Evolutionary conservation across 2,797 vertebrate genomes (phyloP), one percentile per base, ranked within the genome.

Genomic region (Sebastes paucispinis): DNA sequence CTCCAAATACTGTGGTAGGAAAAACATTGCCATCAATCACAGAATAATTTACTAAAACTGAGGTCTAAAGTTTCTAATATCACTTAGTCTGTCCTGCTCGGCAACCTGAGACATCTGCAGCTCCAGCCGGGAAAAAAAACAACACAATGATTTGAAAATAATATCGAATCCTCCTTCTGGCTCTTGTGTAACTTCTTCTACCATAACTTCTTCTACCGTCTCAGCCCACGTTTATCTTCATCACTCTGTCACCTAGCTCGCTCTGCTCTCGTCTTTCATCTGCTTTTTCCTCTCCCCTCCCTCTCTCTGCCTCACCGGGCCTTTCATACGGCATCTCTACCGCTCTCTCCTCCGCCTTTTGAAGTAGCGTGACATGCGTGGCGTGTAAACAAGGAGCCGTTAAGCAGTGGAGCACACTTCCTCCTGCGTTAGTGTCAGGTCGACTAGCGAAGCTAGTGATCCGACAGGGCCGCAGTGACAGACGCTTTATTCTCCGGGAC

Each of bases 371-470:
- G 90, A 93, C 93, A 93, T 86, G 87, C 85, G 77, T 76, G 79
- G 89, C 94, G 84, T 95, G 95, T 96, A 95, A 96, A 96, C 94
- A 95, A 92, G 92, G 81, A 75, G 87, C 87, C 86, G 91, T 91
- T 91, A 93, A 94, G 91, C 84, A 81, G 85, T 84, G 88, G 91
- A 94, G 92, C 94, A 92, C 90, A 89, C 91, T 95, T 94, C 92
- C 85, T 83, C 90, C 90, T 83, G 89, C 81, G 89, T 92, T 92
- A 92, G 89, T 89, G 91, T 94, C 94, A 94, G 87, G 85, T 55
- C 81, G 85, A 86, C 85, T 80, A 32, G 84, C 24, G 50, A n/a
- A 84, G 85, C 84, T 10, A 77, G 76, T 77, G 88, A 92, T 89
- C 82, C 81, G 73, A 81, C 85, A 32, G 81, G 90, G 89, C 82